These are phyloP conservation scores for Platyrinchus mystaceus DNA, from an alignment of 2,797 vertebrate species.

Conservation along the genomic window DNA sequence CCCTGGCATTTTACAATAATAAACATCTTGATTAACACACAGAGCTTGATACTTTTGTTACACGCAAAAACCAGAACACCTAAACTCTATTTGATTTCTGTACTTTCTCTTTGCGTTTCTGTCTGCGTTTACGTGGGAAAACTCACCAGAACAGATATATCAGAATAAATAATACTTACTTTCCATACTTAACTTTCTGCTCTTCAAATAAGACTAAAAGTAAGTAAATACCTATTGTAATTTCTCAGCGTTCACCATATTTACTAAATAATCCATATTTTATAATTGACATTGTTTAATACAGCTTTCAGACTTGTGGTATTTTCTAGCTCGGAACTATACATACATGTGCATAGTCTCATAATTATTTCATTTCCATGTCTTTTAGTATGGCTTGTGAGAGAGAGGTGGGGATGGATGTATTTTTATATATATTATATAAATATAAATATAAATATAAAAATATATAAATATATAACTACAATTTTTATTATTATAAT, in stretches of 20 bases:
- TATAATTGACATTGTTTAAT: not conserved
- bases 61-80: not conserved
- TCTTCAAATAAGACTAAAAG: not conserved
- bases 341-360: not conserved
- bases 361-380: not conserved
- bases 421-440: too few species aligned
- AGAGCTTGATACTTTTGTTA: not conserved
- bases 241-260: not conserved
- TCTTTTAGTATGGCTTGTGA: not conserved
- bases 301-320: not conserved
- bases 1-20: not conserved
- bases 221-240: not conserved
- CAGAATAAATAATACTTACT: conserved; percentile 11
- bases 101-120: not conserved
- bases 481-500: too few species aligned
- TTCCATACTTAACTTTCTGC: not conserved
- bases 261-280: not conserved
- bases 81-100: not conserved
- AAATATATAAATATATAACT: too few species aligned
- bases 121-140: not conserved
- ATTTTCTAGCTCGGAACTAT: not conserved
- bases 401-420: not conserved
- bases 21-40: not conserved
- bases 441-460: too few species aligned
- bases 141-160: not conserved